These are phyloP conservation scores for Poeciliopsis prolifica DNA, from an alignment of 2,113 vertebrate genomes.

Conservation along the genomic window DNA sequence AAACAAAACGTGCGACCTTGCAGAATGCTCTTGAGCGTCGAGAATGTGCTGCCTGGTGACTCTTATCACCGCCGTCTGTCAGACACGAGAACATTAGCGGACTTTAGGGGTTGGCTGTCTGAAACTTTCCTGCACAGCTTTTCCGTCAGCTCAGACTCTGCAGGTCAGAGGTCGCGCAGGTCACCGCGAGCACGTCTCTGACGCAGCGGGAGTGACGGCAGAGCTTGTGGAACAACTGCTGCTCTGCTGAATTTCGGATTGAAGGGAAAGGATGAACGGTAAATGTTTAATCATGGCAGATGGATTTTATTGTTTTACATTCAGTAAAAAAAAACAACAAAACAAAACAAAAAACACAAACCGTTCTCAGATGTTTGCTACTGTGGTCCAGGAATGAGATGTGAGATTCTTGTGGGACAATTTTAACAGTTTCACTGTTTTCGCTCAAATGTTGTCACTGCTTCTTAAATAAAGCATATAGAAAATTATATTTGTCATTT, in stretches of 20 bases:
- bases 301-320: no score
- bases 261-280: no score
- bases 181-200: slow-evolving; percentile 17
- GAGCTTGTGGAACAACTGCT: neutral
- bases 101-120: slow-evolving; percentile 57
- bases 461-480: no score
- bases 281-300: no score
- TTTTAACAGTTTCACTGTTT: no score
- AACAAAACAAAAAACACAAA: no score
- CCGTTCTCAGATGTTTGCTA: no score
- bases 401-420: no score
- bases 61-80: slow-evolving; percentile 66
- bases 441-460: no score
- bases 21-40: slow-evolving; percentile 36
- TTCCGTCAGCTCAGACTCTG: slow-evolving; percentile 45
- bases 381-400: no score
- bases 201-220: slow-evolving; percentile 5
- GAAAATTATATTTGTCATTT: no score
- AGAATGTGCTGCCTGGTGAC: slow-evolving; percentile 58
- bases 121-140: slow-evolving; percentile 60
- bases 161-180: slow-evolving; percentile 51
- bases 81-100: slow-evolving; percentile 54
- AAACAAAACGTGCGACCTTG: slow-evolving; percentile 40
- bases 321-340: no score
- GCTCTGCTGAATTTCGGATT: neutral